Evolutionary conservation across 2,113 vertebrate genomes (phyloP).

Genomic region (Leptodactylus fuscus): DNA sequence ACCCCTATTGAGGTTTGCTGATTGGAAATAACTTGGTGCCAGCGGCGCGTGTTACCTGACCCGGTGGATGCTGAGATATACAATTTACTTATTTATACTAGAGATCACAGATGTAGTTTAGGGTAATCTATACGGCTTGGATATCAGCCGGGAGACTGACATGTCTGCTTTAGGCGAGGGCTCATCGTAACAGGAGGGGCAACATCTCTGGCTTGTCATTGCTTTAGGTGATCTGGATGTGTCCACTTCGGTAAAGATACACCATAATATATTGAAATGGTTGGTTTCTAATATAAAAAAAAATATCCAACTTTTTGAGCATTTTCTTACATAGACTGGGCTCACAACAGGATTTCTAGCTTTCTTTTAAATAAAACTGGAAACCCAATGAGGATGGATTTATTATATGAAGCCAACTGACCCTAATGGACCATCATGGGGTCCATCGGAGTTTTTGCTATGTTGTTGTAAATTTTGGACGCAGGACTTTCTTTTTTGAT

Average conservation of each 20-base stretch:
- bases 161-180: neutral
- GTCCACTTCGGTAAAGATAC: too few relatives aligned
- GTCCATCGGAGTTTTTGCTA: too few relatives aligned
- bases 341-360: too few relatives aligned
- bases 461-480: too few relatives aligned
- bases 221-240: neutral
- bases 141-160: neutral
- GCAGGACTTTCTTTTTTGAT: too few relatives aligned
- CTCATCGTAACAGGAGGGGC: neutral
- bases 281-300: neutral
- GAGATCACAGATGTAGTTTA: neutral
- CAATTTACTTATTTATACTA: neutral
- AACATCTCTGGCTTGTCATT: neutral
- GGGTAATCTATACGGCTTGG: neutral
- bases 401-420: too few relatives aligned
- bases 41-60: neutral
- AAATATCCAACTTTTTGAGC: too few relatives aligned
- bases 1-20: neutral
- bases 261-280: neutral
- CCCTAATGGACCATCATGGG: too few relatives aligned
- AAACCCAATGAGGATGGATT: too few relatives aligned
- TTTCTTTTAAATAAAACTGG: too few relatives aligned
- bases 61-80: neutral
- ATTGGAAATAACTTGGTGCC: neutral
- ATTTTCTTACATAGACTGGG: too few relatives aligned